Percentiles rank a stretch among this genome's conserved stretches.
These are phyloP conservation scores for Drosophila austrosaltans DNA, from an alignment of 2,888 invertebrate genomes.

Conservation along the genomic window DNA sequence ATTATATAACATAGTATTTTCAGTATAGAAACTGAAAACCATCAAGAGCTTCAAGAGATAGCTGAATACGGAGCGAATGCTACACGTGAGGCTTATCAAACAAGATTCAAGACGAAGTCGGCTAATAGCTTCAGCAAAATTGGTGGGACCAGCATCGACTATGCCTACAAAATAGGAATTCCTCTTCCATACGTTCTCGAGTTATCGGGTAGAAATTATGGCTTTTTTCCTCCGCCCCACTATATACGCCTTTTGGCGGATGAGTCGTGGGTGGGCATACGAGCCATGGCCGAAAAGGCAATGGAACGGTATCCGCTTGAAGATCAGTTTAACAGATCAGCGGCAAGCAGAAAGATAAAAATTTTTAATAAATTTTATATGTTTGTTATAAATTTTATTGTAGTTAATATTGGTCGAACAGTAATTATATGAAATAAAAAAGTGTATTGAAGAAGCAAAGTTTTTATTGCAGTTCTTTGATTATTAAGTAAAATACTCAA, in stretches of 20 bases:
- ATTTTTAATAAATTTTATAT: too few relatives aligned
- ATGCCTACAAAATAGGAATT: slow-evolving; percentile 85
- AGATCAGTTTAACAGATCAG: not conserved
- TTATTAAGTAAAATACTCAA: too few relatives aligned
- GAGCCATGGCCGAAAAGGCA: slow-evolving; percentile 75
- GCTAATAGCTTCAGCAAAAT: slow-evolving; percentile 78
- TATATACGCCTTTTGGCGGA: slow-evolving; percentile 85
- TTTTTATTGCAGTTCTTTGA: too few relatives aligned
- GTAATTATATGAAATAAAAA: not conserved
- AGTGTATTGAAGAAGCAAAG: too few relatives aligned
- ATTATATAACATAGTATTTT: not conserved
- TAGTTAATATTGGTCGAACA: too few relatives aligned
- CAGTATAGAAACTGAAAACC: slow-evolving; percentile 35
- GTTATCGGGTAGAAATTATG: slow-evolving; percentile 84
- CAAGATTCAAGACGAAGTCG: slow-evolving; percentile 75
- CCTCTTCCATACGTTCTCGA: slow-evolving; percentile 87
- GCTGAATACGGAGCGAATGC: slow-evolving; percentile 32
- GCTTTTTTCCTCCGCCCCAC: slow-evolving; percentile 85
- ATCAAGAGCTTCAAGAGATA: slow-evolving; percentile 22
- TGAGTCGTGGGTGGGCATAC: slow-evolving; percentile 85
- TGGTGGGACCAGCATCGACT: slow-evolving; percentile 89
- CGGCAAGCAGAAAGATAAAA: not conserved
- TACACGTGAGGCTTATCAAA: slow-evolving; percentile 59
- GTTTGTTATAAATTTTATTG: too few relatives aligned
- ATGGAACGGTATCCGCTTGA: slow-evolving; percentile 57